Base-by-base conservation (phyloP, 2,888 invertebrate species). In the Tachina fera region DNA sequence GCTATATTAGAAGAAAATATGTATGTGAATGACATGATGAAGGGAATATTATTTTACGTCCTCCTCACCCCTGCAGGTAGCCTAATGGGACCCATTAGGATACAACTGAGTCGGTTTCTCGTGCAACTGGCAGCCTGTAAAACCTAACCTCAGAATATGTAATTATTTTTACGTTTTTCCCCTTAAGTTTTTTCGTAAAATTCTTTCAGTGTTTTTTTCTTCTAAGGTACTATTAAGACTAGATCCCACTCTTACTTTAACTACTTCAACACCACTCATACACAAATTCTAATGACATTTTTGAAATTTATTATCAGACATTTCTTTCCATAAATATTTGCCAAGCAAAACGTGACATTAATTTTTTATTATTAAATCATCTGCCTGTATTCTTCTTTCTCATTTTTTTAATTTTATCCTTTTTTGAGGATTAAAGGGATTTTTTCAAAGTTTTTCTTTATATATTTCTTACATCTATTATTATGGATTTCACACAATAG, bases 281-380 rank as follows among this genome's bases (percentile, higher is more conserved):
- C 43, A 51, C 1, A 39, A 13, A 68, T 68, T 70, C 14, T 45
- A 4, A 8, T 47, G n/a, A 6, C 51, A 58, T 58, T 19, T 16
- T 11, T 58, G n/a, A 22, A 75, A 67, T 71, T 45, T 67, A 43
- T 22, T 61, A 5, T 8, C 51, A 19, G 45, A 60, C 22, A 61
- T 49, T 51, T 68, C n/a, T 63, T 56, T 70, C 11, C 63, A 71
- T 76, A 41, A 71, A 76, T 63, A 63, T 75, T 71, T 72, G 22
- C 58, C 13, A 58, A 58, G 45, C 63, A 78, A 83, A 84, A 87
- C 84, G 81, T 87, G 84, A 81, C 86, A 75, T 71, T 67, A 81
- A 82, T 84, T 60, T 78, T 78, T 81, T 77, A 61, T 77, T 68
- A 72, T 84, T 81, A 71, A 80, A 71, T 43, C 53, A 71, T 43